Evolutionary conservation across 1,140 invertebrate genomes (phyloP), one percentile per base, ranked within the genome.

Genomic region (Drosophila nigrodunni): DNA sequence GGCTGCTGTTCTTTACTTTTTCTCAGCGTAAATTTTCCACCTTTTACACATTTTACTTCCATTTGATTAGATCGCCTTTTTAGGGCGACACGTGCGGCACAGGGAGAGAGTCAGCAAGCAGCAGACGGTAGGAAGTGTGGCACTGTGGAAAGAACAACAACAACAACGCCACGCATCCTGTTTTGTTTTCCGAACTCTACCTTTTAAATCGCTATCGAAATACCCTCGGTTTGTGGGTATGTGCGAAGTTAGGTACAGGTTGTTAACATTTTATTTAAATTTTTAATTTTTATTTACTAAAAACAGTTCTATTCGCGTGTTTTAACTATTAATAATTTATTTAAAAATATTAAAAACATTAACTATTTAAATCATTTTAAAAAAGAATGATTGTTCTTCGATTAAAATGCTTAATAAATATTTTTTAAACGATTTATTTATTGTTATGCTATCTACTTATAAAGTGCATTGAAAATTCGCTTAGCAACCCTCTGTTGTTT

Each of bases 1-100:
- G 68, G 58, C 67, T 67, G 64, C 52, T 67, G 52, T 77, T 79
- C 76, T 52, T 78, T 37, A n/a, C 47, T 74, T 68, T 46, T 65
- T 65, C n/a, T 52, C 69, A 68, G 80, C 75, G 70, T 65, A 78
- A 85, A 89, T 89, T 89, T 89, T 89, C 78, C 85, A 89, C 85
- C 78, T 89, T 90, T 90, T 85, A 90, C 86, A 86, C 85, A 89
- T 90, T 89, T 85, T 90, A 90, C 78, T 89, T 89, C 86, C 85
- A 85, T 85, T 89, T 90, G 81, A 89, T 89, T 90, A 89, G 78
- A 90, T 89, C 85, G 78, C 75, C 77, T 88, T 87, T 88, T 82
- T 77, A 79, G 77, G 70, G 74, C 60, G 75, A 90, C 81, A 89
- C 85, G 86, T 90, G 75, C 78, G 64, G 25, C 61, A 13, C 66